Evolutionary conservation across 92 coral and sea anemone genomes (phyloP).

Genomic region (Phenganax marumi): DNA sequence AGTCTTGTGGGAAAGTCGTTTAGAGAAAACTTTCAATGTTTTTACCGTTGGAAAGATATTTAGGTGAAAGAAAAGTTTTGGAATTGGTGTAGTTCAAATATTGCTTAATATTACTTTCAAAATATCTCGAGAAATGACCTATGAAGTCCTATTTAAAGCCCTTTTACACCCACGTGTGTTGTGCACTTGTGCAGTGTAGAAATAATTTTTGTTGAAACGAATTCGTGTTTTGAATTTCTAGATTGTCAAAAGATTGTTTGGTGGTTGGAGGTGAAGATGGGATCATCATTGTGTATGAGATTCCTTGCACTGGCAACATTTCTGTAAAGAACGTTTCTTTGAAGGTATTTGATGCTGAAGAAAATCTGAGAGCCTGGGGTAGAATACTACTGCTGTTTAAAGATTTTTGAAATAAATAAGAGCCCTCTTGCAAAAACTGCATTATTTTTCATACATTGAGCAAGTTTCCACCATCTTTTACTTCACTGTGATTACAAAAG

Average conservation of each 20-base stretch:
- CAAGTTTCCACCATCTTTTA: neutral
- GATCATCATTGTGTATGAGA: slow-evolving; percentile 62
- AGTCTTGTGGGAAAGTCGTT: slow-evolving; percentile 27
- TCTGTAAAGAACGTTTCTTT: neutral
- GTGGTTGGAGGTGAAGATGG: slow-evolving; percentile 84
- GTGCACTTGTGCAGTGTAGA: neutral
- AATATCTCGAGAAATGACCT: too few species aligned
- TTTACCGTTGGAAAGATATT: slow-evolving; percentile 37
- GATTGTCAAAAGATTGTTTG: slow-evolving; percentile 55
- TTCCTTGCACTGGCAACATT: neutral
- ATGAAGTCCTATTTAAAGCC: too few species aligned
- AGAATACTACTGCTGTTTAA: too few species aligned
- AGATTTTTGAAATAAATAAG: too few species aligned
- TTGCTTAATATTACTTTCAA: neutral
- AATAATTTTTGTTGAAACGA: neutral
- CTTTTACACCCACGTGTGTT: too few species aligned
- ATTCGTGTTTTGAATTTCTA: slow-evolving; percentile 17
- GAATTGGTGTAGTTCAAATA: neutral
- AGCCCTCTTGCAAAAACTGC: neutral
- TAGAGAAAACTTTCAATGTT: slow-evolving; percentile 35
- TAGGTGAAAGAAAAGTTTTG: neutral
- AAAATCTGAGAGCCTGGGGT: too few species aligned
- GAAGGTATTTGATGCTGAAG: slow-evolving; percentile 10
- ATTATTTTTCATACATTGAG: neutral
- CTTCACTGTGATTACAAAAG: neutral